phyloP scores from a whole-genome alignment of 53 echinoderm and acorn worm genomes.

The Glandiceps talaboti region DNA sequence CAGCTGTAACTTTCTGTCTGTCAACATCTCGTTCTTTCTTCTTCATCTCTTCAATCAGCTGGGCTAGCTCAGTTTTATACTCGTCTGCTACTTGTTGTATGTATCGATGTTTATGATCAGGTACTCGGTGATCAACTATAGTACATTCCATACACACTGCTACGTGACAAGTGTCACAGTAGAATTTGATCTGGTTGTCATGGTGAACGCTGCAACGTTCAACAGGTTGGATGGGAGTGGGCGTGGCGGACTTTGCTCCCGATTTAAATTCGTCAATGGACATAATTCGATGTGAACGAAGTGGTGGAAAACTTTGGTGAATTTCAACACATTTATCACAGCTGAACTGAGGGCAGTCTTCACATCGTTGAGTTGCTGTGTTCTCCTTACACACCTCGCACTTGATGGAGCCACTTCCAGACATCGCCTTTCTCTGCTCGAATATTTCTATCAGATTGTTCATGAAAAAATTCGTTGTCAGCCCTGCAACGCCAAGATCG shows the following conservation, averaged over 20 bases:
- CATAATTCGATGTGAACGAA: not conserved
- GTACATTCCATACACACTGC: not conserved
- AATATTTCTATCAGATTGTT: not conserved
- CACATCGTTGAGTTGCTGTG: not conserved
- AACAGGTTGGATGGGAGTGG: not conserved
- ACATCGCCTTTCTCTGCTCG: not conserved
- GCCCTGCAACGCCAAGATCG: not conserved
- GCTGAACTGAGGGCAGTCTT: not conserved
- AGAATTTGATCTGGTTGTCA: not conserved
- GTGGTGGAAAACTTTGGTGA: not conserved
- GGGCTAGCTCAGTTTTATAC: not conserved
- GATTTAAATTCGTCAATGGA: not conserved
- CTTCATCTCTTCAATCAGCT: not conserved
- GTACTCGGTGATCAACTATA: not conserved
- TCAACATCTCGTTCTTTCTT: not conserved
- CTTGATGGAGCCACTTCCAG: not conserved
- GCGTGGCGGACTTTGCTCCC: not conserved
- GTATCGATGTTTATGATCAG: not conserved
- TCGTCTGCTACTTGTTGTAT: not conserved
- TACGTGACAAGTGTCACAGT: not conserved
- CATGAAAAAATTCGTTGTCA: not conserved
- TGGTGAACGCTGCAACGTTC: not conserved
- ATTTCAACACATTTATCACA: not conserved
- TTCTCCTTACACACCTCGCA: not conserved
- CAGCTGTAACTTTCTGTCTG: too few relatives aligned